Conservation (phyloP, 2,888 invertebrate genomes). For the Phytoseiulus persimilis region DNA sequence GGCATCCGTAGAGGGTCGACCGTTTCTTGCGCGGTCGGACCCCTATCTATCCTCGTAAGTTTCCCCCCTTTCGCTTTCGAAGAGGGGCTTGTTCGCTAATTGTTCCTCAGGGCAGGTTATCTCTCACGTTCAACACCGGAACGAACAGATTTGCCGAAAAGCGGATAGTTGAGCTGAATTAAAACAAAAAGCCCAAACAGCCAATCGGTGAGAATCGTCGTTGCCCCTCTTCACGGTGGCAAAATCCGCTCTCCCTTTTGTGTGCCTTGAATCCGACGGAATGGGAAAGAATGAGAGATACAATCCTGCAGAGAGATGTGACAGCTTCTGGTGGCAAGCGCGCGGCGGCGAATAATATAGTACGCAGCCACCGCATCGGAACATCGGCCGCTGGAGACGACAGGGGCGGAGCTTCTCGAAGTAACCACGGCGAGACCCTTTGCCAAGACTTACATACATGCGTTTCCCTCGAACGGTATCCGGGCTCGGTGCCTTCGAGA, state of each 20-base stretch:
- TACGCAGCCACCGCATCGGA: not conserved
- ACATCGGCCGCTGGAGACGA: not conserved
- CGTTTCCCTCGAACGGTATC: not conserved
- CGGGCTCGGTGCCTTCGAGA: not conserved
- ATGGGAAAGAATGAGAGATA: not conserved
- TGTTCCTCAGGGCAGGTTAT: not conserved
- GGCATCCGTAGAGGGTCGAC: not conserved
- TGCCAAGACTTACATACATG: not conserved
- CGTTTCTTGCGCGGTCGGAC: not conserved
- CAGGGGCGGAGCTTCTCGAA: not conserved
- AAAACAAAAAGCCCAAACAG: not conserved
- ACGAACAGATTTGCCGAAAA: not conserved
- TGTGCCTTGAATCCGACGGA: not conserved
- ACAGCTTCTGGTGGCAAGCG: not conserved
- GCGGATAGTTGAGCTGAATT: not conserved
- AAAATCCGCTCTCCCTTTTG: not conserved
- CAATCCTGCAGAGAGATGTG: not conserved
- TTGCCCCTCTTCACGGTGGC: not conserved
- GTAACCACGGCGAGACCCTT: not conserved
- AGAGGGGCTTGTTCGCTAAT: not conserved
- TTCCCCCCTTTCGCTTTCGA: not conserved
- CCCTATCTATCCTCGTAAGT: not conserved
- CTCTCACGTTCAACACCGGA: not conserved
- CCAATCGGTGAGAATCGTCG: not conserved
- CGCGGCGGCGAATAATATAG: not conserved